Conservation (phyloP, 2,113 vertebrate genomes). For the Gadus chalcogrammus region DNA sequence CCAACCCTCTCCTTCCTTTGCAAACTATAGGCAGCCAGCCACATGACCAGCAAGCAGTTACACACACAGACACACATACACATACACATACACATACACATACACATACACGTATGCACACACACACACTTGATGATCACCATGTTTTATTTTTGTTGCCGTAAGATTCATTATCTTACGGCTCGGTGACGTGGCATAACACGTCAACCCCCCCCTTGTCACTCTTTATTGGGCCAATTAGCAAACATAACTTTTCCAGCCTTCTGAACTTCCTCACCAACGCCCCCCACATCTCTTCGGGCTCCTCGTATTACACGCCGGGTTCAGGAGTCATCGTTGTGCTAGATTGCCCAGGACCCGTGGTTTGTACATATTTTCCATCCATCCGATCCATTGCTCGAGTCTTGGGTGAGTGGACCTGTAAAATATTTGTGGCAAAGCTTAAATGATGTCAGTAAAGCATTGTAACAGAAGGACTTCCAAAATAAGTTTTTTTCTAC, state of each 20-base stretch:
- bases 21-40: no score
- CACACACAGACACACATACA: constrained; percentile 4
- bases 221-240: constrained; percentile 17
- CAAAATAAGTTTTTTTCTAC: constrained; percentile 18
- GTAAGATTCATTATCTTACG: constrained; percentile 36
- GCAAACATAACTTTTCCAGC: constrained; percentile 2
- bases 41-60: not conserved
- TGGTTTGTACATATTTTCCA: constrained; percentile 48
- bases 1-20: no score
- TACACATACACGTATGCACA: not conserved
- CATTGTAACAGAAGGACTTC: constrained; percentile 39
- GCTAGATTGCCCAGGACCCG: constrained; percentile 29
- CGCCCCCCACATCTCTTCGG: not conserved
- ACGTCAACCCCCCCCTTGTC: constrained; percentile 6
- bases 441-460: constrained; percentile 58
- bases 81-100: constrained; percentile 1
- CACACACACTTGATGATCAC: constrained; percentile 15
- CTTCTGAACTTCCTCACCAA: constrained; percentile 11
- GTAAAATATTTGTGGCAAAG: constrained; percentile 48
- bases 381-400: constrained; percentile 37
- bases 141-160: constrained; percentile 19
- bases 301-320: constrained; percentile 37
- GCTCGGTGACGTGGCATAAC: constrained; percentile 22
- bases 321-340: constrained; percentile 22
- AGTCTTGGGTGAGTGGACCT: constrained; percentile 41